These are phyloP conservation scores for Abramis brama DNA, from an alignment of 2,113 vertebrate genomes.

Conservation along the genomic window DNA sequence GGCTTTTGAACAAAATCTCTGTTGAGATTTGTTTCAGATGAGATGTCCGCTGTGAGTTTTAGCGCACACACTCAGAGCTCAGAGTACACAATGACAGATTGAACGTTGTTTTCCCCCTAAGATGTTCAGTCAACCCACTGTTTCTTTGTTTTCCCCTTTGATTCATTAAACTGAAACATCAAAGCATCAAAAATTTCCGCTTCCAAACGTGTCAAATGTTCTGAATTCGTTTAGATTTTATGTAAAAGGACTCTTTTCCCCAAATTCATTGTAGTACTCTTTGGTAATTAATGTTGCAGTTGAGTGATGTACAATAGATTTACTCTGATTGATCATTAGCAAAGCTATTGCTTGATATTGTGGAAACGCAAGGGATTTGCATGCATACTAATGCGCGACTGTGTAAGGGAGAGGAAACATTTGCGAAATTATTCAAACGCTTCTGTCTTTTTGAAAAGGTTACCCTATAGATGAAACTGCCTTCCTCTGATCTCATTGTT, in stretches of 20 bases:
- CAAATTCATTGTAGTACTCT: background rate
- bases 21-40: slow-evolving; percentile 16
- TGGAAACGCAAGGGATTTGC: background rate
- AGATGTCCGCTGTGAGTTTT: background rate
- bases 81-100: slow-evolving; percentile 7
- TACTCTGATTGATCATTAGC: slow-evolving; percentile 20
- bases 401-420: background rate
- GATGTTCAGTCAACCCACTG: slow-evolving; percentile 17
- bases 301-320: background rate
- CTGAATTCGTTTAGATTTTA: slow-evolving; percentile 10
- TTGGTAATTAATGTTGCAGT: background rate
- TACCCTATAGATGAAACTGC: background rate
- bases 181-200: background rate
- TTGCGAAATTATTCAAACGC: background rate
- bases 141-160: slow-evolving; percentile 26
- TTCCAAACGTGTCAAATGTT: slow-evolving; percentile 4
- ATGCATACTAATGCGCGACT: background rate
- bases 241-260: background rate
- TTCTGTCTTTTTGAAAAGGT: slow-evolving; percentile 1
- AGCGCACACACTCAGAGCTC: background rate
- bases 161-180: slow-evolving; percentile 30
- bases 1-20: background rate
- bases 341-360: slow-evolving; percentile 23
- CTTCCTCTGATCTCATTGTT: background rate
- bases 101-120: background rate